Base-by-base conservation (phyloP, 30 jellyfish, hydroid and myxozoan species). In the Hydractinia symbiolongicarpus region DNA sequence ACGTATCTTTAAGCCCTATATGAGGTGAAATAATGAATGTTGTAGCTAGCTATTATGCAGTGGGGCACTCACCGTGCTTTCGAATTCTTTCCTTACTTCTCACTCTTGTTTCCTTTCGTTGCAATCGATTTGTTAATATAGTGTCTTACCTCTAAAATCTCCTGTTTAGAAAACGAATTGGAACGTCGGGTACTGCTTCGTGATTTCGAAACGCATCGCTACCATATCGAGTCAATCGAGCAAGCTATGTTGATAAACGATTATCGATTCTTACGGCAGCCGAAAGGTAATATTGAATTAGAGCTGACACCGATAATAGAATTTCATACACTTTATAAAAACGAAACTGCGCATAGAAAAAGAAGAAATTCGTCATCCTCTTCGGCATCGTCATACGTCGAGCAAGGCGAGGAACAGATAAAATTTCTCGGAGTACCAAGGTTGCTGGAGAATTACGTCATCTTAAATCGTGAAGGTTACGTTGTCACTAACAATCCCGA, bases 111-210 rank as follows among this genome's bases (percentile, higher is more conserved):
- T 2, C 44, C 44, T 30, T 30, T 30, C 44, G 44, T 30, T 30
- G 44, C 44, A 30, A 30, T 30, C 2, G 44, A 30, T 30, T 30
- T 30, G 44, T 30, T 30, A 30, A 30, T 30, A 30, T 30, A 30
- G 44, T 30, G 44, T 30, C 44, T 30, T 30, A 30, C 44, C 2
- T 30, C 44, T 30, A 30, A 30, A 11, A 17, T 0, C 19, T 76
- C 6, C 62, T 56, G 64, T 61, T 57, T 71, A 83, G 90, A 83
- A 30, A 64, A 61, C 5, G 96, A 90, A 40, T 84, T 92, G 4
- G 99, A 94, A 70, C 84, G 95, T 64, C 86, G 99, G 53, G 72
- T 66, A 50, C 82, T 94, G 64, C 70, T 94, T 50, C 96, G 99
- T 50, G 95, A 94, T n/a, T 81, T 94, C n/a, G n/a, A 67, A 21